These are phyloP conservation scores for Alcedo quadribrachys DNA, from an alignment of 2,797 vertebrate species.

Conservation along the genomic window DNA sequence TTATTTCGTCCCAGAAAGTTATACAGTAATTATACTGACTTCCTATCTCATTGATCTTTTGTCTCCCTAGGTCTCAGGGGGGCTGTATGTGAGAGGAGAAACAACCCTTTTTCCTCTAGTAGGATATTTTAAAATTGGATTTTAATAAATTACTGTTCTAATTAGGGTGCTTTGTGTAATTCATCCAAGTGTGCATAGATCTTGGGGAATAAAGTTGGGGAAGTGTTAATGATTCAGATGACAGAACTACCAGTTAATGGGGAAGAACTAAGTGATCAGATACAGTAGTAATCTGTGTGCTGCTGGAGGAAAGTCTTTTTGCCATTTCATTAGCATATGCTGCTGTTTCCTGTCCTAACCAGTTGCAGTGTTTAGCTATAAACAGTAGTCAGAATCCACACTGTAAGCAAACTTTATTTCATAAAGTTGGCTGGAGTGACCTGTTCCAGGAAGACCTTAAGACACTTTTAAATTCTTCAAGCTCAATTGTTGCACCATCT, in stretches of 20 bases:
- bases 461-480: not conserved
- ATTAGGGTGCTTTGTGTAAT: not conserved
- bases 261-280: not conserved
- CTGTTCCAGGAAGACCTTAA: not conserved
- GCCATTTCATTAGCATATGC: not conserved
- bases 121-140: not conserved
- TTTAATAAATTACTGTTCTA: not conserved
- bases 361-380: not conserved
- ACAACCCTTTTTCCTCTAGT: not conserved
- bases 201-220: not conserved
- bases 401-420: not conserved
- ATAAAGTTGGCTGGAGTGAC: not conserved
- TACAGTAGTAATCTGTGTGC: not conserved
- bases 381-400: slow-evolving; percentile 12
- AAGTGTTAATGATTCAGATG: not conserved
- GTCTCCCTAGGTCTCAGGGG: not conserved
- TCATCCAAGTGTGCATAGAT: not conserved
- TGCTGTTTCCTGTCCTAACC: not conserved
- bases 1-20: not conserved
- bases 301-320: not conserved
- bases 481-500: not conserved
- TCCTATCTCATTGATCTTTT: not conserved
- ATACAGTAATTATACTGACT: not conserved
- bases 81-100: not conserved
- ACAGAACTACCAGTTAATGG: not conserved